These are phyloP conservation scores for Pelusios castaneus DNA, from an alignment of 2,113 vertebrate species.

Conservation along the genomic window DNA sequence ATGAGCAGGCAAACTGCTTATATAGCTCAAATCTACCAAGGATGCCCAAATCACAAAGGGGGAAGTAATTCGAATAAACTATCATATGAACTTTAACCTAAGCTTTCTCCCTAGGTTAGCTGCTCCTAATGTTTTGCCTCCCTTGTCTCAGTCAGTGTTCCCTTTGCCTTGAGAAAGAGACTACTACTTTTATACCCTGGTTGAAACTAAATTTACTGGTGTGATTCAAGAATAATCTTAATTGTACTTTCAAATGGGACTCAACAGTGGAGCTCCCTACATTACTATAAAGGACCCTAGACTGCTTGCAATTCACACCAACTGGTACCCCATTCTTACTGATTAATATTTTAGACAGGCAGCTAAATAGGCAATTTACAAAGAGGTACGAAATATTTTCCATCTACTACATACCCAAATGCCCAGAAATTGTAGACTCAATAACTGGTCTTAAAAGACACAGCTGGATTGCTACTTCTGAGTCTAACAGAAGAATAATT, in stretches of 20 bases:
- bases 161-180: background rate
- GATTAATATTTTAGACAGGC: background rate
- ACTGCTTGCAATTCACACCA: background rate
- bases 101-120: background rate
- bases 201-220: background rate
- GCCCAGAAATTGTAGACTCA: background rate
- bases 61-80: background rate
- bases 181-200: background rate
- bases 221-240: accelerated
- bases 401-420: background rate
- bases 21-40: background rate
- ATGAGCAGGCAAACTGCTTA: background rate
- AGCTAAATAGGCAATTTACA: background rate
- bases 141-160: background rate
- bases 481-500: background rate
- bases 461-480: background rate
- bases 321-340: background rate
- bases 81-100: background rate
- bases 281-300: background rate
- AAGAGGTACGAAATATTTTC: background rate
- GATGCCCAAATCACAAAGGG: background rate
- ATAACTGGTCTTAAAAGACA: background rate
- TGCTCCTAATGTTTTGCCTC: background rate
- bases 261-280: background rate
- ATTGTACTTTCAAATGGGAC: background rate